phyloP scores from a whole-genome alignment of 64 coral and sea anemone genomes.

The Trachythela sp. region DNA sequence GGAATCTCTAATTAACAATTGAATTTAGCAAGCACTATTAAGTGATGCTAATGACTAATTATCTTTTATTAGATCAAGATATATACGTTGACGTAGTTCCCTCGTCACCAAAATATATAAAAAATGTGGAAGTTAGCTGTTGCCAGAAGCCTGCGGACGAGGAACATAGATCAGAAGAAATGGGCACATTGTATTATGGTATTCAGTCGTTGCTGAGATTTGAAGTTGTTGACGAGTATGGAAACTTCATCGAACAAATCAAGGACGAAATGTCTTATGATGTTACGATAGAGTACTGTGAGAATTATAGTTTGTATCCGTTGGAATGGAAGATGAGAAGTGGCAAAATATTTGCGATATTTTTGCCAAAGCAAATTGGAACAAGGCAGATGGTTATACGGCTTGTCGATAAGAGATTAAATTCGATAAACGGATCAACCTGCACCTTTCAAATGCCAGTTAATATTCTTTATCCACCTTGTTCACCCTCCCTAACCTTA shows the following conservation, averaged over 20 bases:
- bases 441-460: neutral
- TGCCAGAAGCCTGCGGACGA: neutral
- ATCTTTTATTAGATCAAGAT: too few species aligned
- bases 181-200: neutral
- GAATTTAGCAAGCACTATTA: too few species aligned
- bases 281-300: neutral
- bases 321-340: neutral
- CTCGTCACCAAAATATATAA: too few species aligned
- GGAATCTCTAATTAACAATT: too few species aligned
- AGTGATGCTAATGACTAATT: too few species aligned
- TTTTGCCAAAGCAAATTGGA: neutral
- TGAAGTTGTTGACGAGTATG: neutral
- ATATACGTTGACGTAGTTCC: too few species aligned
- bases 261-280: neutral
- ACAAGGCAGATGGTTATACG: neutral
- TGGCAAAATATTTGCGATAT: neutral
- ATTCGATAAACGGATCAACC: too few species aligned
- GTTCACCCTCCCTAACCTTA: neutral
- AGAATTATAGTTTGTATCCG: neutral
- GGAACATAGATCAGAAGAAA: neutral
- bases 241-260: neutral
- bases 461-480: neutral
- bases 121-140: neutral
- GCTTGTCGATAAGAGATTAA: neutral
- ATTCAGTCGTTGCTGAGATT: neutral